phyloP scores from a whole-genome alignment of 2,113 vertebrate species.

The Tyto alba region DNA sequence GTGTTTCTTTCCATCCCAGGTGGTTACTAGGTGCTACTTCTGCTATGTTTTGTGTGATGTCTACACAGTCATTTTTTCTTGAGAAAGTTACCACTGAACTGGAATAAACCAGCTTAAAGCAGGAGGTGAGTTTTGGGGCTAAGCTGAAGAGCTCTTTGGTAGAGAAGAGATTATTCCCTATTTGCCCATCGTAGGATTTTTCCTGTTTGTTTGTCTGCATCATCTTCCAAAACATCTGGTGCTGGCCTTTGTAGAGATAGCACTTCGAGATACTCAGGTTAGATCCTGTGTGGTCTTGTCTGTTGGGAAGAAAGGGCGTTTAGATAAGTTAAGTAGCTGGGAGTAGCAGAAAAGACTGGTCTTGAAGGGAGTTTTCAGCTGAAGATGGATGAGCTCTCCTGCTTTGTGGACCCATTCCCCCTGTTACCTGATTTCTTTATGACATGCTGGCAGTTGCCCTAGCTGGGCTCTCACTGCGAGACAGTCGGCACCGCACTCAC shows the following conservation, averaged over 20 bases:
- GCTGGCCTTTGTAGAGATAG: not conserved
- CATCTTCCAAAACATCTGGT: not conserved
- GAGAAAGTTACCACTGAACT: not conserved
- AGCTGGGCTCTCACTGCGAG: constrained; percentile 14
- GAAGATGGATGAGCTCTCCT: constrained; percentile 67
- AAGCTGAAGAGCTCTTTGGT: not conserved
- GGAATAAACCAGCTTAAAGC: not conserved
- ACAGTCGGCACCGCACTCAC: not conserved
- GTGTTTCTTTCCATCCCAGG: not conserved
- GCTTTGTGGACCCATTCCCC: not conserved
- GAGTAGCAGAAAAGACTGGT: not conserved
- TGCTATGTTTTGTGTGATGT: not conserved
- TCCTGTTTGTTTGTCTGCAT: constrained; percentile 15
- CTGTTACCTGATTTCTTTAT: constrained; percentile 22
- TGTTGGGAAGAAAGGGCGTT: not conserved
- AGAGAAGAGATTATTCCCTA: not conserved
- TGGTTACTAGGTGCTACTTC: not conserved
- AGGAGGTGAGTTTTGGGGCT: not conserved
- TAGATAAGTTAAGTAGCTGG: constrained; percentile 42
- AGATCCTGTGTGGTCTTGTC: constrained; percentile 31
- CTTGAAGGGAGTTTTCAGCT: not conserved
- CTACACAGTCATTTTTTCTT: not conserved
- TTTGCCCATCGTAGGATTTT: not conserved
- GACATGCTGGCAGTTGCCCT: constrained; percentile 6
- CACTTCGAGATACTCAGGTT: not conserved